Evolutionary conservation across 1,140 invertebrate genomes (phyloP), one percentile per base, ranked within the genome.

Genomic region (Temnothorax nylanderi): DNA sequence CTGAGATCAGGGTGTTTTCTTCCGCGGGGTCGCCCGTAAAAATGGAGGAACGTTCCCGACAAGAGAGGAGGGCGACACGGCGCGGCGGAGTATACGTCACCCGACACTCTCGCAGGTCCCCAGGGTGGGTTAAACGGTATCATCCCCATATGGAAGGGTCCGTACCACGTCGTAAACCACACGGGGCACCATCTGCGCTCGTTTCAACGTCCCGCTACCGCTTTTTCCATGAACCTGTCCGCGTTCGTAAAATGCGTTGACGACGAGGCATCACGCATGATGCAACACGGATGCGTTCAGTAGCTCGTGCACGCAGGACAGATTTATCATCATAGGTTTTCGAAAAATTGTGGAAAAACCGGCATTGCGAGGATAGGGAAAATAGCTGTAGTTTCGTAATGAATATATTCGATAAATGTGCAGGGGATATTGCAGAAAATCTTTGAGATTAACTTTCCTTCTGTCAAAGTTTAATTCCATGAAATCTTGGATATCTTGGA

Each of bases 131-230:
- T 85, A 89, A 89, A 91, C 81, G 91, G 90, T 90, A 91, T 91
- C 91, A 92, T 92, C 91, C 88, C 88, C 85, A 91, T 91, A 89
- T 89, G 90, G 86, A 89, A 76, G 87, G 84, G 80, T 80, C 71
- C 58, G 90, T 51, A 47, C 74, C 78, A 78, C 77, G 86, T 92
- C 81, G 81, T 92, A 92, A 92, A 92, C 90, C 91, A 92, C 85
- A 86, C 88, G 76, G 69, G 91, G 67, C 85, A 89, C 91, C 93
- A 94, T 93, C 92, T 93, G 93, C 89, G 90, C 92, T 76, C 85
- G 84, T 80, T 90, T 88, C 90, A 85, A 78, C 56, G 75, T 56
- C 75, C 81, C 80, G 65, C 77, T 72, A 44, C 72, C 80, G 86
- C 72, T 44, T 90, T 87, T 90, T 90, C 88, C 88, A 87, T 90